These are phyloP conservation scores for Phenganax marumi DNA, from an alignment of 92 coral and sea anemone species.

Conservation along the genomic window DNA sequence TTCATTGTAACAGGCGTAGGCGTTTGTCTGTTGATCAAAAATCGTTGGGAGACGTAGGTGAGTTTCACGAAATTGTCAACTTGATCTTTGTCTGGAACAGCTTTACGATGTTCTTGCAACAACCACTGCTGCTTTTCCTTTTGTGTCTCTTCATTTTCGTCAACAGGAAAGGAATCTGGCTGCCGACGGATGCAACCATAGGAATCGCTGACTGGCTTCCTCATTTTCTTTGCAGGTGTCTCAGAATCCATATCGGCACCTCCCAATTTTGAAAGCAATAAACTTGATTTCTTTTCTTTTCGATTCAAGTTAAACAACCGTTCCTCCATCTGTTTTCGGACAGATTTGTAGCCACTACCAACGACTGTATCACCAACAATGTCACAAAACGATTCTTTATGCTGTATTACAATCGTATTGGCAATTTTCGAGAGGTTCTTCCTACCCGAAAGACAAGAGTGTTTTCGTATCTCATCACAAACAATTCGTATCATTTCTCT, in stretches of 20 bases:
- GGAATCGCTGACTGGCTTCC: too few species aligned
- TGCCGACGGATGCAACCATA: too few species aligned
- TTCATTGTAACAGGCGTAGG: constrained; percentile 14
- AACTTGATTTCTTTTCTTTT: not conserved
- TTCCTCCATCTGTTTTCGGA: constrained; percentile 14
- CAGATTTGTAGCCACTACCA: constrained; percentile 11
- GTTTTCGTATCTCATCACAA: not conserved
- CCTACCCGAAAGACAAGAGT: not conserved
- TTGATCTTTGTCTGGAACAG: constrained; percentile 4
- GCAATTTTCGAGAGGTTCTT: constrained; percentile 12
- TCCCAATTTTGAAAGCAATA: not conserved
- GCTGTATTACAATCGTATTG: not conserved
- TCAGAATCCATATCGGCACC: not conserved
- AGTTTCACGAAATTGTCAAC: constrained; percentile 7
- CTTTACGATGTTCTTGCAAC: constrained; percentile 10
- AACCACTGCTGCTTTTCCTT: constrained; percentile 21
- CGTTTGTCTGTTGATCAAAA: constrained; percentile 8
- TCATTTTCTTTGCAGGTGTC: not conserved
- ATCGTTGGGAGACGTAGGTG: constrained; percentile 3
- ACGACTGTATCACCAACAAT: not conserved
- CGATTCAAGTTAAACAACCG: not conserved
- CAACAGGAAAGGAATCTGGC: not conserved
- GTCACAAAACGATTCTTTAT: not conserved
- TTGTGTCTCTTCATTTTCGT: constrained; percentile 20
- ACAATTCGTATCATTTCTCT: not conserved